Evolutionary conservation across 2,888 invertebrate genomes (phyloP), one percentile per base, ranked within the genome.

Genomic region (Camptogramma bilineatum): DNA sequence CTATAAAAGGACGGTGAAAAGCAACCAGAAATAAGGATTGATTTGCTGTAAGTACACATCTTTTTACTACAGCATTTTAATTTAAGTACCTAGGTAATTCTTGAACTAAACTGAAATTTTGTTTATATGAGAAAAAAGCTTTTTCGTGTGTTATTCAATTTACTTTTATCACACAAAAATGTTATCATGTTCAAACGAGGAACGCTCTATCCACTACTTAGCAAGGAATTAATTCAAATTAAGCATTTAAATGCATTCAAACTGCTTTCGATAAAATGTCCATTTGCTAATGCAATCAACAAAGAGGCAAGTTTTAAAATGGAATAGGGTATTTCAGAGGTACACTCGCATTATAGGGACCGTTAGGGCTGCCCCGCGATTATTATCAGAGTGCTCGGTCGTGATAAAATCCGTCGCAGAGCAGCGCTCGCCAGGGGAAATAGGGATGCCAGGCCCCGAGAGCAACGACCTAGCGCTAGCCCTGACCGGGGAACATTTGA

Each of bases 311-410:
- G 42, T 77, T 77, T 69, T 60, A 73, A 75, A 78, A 77, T 73
- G 48, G 77, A 72, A 70, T 74, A 73, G 74, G 62, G 71, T 69
- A 74, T 71, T 73, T 74, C 78, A 65, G 66, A 73, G 68, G 65
- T 67, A 68, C 72, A 72, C 73, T 71, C 67, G 72, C 76, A 79
- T 80, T 80, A 81, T 75, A 76, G 75, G 73, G 76, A 79, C 80
- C 84, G 83, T 82, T 84, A 84, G 82, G 78, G 76, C 76, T 81
- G 81, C 79, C 84, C 84, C 77, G 82, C 77, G 84, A 84, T 86
- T 83, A 86, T 83, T 81, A 86, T 85, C 83, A 78, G 19, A 63
- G 77, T 76, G 76, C 76, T 77, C 73, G 69, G 74, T 73, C 72
- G 75, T 75, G 85, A 83, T 84, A 82, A 81, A 81, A 85, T 82